Percentiles rank a stretch among this genome's conserved stretches.
phyloP scores from a whole-genome alignment of 2,113 vertebrate genomes.

The Hipposideros armiger region DNA sequence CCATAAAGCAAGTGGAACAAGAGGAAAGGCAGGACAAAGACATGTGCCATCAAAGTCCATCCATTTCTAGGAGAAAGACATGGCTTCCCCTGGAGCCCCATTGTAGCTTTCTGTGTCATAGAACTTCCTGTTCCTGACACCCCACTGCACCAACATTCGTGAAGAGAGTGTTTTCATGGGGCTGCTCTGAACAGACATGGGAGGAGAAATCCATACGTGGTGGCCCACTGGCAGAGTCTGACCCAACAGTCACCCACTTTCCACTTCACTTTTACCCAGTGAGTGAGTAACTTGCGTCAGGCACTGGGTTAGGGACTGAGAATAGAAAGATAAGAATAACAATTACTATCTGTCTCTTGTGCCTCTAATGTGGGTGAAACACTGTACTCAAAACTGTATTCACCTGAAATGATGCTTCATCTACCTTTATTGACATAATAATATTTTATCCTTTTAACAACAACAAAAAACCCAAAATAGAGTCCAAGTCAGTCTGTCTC shows the following conservation, averaged over 20 bases:
- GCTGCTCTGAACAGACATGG: background rate
- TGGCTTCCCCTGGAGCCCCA: background rate
- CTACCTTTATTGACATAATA: background rate
- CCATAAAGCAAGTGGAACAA: background rate
- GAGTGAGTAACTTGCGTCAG: too few relatives aligned
- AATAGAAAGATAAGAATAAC: background rate
- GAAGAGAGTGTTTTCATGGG: background rate
- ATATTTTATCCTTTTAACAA: background rate
- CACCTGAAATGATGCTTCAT: background rate
- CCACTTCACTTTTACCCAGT: background rate
- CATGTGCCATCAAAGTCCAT: background rate
- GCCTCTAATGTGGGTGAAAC: background rate
- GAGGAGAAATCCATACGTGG: too few relatives aligned
- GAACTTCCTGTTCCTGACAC: background rate
- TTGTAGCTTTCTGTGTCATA: background rate
- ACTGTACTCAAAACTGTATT: background rate
- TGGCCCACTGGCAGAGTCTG: background rate
- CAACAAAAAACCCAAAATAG: background rate
- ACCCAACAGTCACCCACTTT: background rate
- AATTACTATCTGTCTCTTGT: background rate
- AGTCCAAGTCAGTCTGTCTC: background rate
- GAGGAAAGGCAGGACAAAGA: background rate
- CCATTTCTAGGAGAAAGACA: too few relatives aligned
- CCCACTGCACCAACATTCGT: background rate
- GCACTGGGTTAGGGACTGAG: background rate